phyloP scores from a whole-genome alignment of 2,797 vertebrate species.

The Sebastes matsubarae region DNA sequence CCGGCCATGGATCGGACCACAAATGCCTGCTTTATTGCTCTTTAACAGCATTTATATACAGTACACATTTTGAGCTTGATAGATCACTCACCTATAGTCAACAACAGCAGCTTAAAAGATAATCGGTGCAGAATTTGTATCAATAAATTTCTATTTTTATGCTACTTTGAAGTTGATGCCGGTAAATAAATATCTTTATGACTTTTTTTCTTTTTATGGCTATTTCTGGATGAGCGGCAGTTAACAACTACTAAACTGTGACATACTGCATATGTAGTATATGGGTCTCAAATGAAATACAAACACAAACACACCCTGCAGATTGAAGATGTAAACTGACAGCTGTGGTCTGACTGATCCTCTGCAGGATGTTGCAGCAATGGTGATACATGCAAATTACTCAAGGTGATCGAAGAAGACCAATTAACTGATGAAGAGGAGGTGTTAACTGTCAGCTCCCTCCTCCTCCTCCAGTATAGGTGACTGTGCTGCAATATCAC shows the following conservation, averaged over 20 bases:
- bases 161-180: neutral
- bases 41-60: neutral
- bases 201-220: neutral
- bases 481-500: conserved; percentile 48
- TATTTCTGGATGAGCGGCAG: neutral
- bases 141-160: neutral
- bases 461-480: neutral
- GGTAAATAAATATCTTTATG: neutral
- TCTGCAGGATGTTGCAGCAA: neutral
- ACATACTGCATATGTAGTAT: neutral
- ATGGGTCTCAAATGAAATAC: neutral
- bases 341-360: neutral
- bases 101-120: neutral
- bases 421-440: neutral
- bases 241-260: neutral
- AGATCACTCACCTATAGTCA: neutral
- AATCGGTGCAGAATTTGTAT: neutral
- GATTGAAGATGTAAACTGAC: neutral
- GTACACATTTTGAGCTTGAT: neutral
- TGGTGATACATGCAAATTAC: neutral
- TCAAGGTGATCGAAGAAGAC: neutral
- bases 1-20: neutral
- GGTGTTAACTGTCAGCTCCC: neutral
- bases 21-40: neutral
- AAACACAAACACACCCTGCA: neutral